Conservation (phyloP, 2,113 vertebrate species). For the Cyphotilapia sp. region DNA sequence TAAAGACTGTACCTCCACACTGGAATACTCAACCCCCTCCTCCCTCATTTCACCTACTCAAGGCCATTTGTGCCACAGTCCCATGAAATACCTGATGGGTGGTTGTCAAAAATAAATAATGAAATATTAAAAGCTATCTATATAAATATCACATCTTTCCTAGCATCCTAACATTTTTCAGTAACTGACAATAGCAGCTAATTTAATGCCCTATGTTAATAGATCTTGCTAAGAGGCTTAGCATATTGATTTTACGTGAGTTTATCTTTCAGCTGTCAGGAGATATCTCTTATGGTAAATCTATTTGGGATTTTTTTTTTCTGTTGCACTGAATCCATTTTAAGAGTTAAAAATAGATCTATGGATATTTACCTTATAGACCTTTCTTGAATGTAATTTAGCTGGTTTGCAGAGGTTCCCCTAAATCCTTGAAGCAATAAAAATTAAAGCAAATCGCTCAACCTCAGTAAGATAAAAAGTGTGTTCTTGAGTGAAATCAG, state of each 20-base stretch:
- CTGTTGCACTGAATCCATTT: background rate
- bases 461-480: background rate
- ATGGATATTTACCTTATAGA: background rate
- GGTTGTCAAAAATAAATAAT: conserved; percentile 9
- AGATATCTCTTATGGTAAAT: background rate
- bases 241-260: background rate
- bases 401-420: background rate
- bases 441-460: background rate
- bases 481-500: background rate
- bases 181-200: background rate
- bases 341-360: background rate
- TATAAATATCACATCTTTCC: background rate
- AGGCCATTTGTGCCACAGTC: conserved; percentile 24
- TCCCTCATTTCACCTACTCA: background rate
- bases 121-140: background rate
- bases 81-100: conserved; percentile 41
- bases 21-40: conserved; percentile 21
- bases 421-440: background rate
- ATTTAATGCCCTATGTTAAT: background rate
- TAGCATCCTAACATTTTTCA: background rate
- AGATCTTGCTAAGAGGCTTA: background rate
- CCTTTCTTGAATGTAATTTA: background rate
- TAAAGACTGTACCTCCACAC: conserved; percentile 37
- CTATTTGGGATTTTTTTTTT: background rate
- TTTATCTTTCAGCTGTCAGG: background rate